Conservation (phyloP, 2,797 vertebrate genomes). For the Rhabdomys pumilio region DNA sequence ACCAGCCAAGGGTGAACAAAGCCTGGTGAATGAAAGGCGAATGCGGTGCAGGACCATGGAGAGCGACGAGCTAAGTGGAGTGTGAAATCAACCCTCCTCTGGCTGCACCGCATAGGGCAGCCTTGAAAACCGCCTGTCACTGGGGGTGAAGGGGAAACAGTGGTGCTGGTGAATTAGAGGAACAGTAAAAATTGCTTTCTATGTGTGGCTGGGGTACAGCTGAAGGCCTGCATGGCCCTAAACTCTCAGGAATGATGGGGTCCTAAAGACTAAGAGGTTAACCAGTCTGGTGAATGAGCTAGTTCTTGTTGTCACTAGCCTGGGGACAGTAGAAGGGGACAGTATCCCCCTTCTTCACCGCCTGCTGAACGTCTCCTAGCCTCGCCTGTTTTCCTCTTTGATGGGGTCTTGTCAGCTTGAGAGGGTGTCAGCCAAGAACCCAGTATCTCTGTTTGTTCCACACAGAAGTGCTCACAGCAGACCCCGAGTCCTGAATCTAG, state of each 20-base stretch:
- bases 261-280: not conserved
- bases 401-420: not conserved
- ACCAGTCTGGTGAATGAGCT: not conserved
- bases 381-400: not conserved
- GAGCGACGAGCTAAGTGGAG: constrained; percentile 25
- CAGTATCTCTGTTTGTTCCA: not conserved
- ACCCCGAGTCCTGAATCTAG: not conserved
- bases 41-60: not conserved
- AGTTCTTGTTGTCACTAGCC: not conserved
- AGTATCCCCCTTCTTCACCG: too few species aligned
- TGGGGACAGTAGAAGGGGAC: not conserved
- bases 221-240: not conserved
- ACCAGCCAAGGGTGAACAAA: constrained; percentile 67
- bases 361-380: too few species aligned
- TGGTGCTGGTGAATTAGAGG: not conserved
- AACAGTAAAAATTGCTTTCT: not conserved
- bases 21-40: constrained; percentile 15
- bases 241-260: not conserved
- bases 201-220: too few species aligned
- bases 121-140: not conserved
- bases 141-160: not conserved
- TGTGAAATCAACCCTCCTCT: constrained; percentile 57
- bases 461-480: too few species aligned
- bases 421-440: not conserved
- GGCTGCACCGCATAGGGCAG: not conserved